Base-by-base conservation (phyloP, 2,113 vertebrate genomes). In the Nesoenas mayeri region DNA sequence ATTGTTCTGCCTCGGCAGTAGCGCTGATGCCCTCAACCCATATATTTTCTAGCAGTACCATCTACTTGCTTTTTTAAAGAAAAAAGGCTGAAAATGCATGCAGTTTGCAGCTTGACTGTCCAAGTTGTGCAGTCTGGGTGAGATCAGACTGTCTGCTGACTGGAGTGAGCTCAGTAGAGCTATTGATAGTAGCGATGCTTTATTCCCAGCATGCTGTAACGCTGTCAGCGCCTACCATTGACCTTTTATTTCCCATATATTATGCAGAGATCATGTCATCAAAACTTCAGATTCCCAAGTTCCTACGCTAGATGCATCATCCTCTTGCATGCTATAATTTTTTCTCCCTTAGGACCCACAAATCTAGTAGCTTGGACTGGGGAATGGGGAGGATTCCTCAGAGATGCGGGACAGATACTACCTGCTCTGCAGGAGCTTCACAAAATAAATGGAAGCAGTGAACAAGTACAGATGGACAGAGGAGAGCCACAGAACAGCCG, bases 61-160 rank as follows among this genome's bases (percentile, higher is more conserved):
- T 91, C 97, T 69, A 18, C 36, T 12, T 40, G n/a, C 28, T 85
- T 87, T 44, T 44, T 18, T 16, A 26, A 28, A 64, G 57, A 54
- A 56, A 64, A 93, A 40, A 24, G 69, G 57, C n/a, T 89, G 61
- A 60, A 90, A 96, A 85, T 70, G 74, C 77, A 75, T 72, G 77
- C 47, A 62, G 58, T 91, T 86, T 28, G 51, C 80, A 78, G 51
- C 71, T 81, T 53, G 72, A 60, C 82, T 42, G 81, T 28, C 70
- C 70, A 83, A 40, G 54, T 75, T 47, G 44, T 79, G 83, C 85
- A 71, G 85, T 67, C 91, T 86, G 79, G 61, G 42, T 91, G 94
- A 93, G 92, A 72, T 75, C 96, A 96, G 90, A 29, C 83, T 88
- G 93, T 88, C 89, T 90, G 32, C 50, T 70, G 50, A 48, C 66